These are phyloP conservation scores for Agrenia bidenticulata DNA, from an alignment of 2,888 invertebrate genomes.

Conservation along the genomic window DNA sequence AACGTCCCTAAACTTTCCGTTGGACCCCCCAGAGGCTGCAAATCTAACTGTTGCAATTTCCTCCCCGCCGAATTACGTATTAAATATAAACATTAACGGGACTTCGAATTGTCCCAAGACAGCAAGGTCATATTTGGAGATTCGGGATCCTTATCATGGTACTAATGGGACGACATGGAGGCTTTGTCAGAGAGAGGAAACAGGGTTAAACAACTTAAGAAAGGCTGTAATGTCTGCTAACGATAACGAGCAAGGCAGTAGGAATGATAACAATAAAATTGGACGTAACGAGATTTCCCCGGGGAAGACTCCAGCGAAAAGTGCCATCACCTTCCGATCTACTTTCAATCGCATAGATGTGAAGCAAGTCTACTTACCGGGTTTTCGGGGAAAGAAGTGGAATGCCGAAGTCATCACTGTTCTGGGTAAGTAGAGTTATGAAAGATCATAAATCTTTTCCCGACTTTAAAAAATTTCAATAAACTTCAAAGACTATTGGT, in stretches of 20 bases:
- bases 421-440: constrained; percentile 37
- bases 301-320: constrained; percentile 14
- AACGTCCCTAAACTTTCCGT: constrained; percentile 49
- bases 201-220: constrained; percentile 2
- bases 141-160: constrained; percentile 48
- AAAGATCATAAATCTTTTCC: neutral
- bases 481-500: too few relatives aligned
- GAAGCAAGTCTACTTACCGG: constrained; percentile 46
- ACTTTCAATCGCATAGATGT: constrained; percentile 51
- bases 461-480: too few relatives aligned
- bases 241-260: constrained; percentile 16
- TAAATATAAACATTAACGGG: constrained; percentile 57
- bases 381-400: constrained; percentile 42
- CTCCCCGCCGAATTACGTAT: constrained; percentile 64
- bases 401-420: constrained; percentile 45
- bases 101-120: constrained; percentile 39
- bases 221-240: neutral
- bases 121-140: constrained; percentile 42
- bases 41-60: constrained; percentile 62
- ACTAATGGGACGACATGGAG: constrained; percentile 46
- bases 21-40: constrained; percentile 54
- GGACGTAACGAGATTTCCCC: constrained; percentile 37
- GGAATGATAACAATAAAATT: constrained; percentile 10
- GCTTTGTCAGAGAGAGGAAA: constrained; percentile 31
- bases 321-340: constrained; percentile 43